Conservation (phyloP, 2,888 invertebrate genomes). For the Drosophila nigricruria region DNA sequence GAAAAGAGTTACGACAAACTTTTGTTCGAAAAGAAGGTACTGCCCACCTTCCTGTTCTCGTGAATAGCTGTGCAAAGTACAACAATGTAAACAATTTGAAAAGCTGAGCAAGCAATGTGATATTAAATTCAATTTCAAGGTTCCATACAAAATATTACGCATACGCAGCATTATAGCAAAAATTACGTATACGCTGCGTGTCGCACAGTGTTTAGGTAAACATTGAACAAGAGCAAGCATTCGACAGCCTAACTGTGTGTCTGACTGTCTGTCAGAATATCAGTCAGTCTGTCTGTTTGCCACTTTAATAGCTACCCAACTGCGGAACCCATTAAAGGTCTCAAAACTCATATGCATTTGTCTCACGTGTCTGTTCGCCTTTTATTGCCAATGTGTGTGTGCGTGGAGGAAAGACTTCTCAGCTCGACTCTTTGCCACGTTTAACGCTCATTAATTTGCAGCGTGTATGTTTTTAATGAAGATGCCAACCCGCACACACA, state of each 20-base stretch:
- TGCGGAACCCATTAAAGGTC: conserved; percentile 42
- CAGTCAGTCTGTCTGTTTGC: conserved; percentile 25
- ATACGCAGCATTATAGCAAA: conserved; percentile 20
- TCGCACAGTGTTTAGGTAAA: conserved; percentile 25
- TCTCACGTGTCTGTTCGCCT: conserved; percentile 68
- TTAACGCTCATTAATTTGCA: conserved; percentile 73
- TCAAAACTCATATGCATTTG: conserved; percentile 74
- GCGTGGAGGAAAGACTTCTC: neutral
- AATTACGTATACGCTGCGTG: conserved; percentile 17
- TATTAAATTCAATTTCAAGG: conserved; percentile 41
- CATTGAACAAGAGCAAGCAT: conserved; percentile 7
- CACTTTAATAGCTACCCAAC: conserved; percentile 58
- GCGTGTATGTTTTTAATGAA: conserved; percentile 75
- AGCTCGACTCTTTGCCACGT: conserved; percentile 52
- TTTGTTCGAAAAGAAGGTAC: neutral
- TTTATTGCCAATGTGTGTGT: conserved; percentile 59
- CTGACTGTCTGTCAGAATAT: neutral
- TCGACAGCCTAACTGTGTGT: conserved; percentile 3
- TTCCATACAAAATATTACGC: conserved; percentile 11
- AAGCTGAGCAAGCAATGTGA: conserved; percentile 17
- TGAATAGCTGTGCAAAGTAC: conserved; percentile 26
- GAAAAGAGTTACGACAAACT: conserved; percentile 32
- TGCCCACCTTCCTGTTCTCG: neutral
- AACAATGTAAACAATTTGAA: conserved; percentile 17
- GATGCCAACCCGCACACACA: conserved; percentile 50